Base-by-base conservation (phyloP, 2,888 invertebrate species). In the Uropetala carovei region DNA sequence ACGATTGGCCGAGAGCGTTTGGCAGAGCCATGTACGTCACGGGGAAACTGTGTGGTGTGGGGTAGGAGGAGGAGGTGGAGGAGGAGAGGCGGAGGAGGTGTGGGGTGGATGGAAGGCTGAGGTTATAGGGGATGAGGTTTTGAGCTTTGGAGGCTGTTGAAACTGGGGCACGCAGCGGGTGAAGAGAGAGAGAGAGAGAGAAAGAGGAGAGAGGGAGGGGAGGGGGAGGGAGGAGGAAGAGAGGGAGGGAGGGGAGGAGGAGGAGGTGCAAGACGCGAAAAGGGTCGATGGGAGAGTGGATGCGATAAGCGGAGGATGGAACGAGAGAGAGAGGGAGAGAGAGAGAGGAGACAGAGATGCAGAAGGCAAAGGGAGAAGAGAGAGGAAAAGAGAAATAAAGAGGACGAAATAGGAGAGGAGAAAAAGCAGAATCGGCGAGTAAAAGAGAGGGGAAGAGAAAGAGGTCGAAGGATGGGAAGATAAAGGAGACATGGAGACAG, bases 1-100 rank as follows among this genome's bases (percentile, higher is more conserved):
- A 16, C 56, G 83, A 83, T 83, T 83, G 83, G 83, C 83, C 56
- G 56, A 56, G 83, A 75, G 83, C 56, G 83, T 56, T 43, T 56
- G 83, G 56, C 16, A 56, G 83, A 56, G 83, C 43, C 75, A 11
- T 56, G 43, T 22, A 83, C 83, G 83, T 83, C 83, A 83, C 27
- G 8, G 83, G 56, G 18, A 43, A 43, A 43, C 43, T 9, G 83
- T 43, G 56, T 22, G 83, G 43, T 14, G 18, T 11, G 13, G 10
- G 13, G 83, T 16, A 43, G 83, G 83, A 18, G 83, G 18, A 22
- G 75, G 8, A 9, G 14, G n/a, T 2, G 10, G n/a, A 3, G 75
- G 75, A 1, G 11, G 4, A 11, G 75, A 27, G 75, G n/a, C n/a
- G 75, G 5, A 27, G 18, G n/a, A n/a, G 11, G n/a, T 11, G 75